Evolutionary conservation across 1,140 invertebrate genomes (phyloP), one percentile per base, ranked within the genome.

Genomic region (Lordiphosa stackelbergi): DNA sequence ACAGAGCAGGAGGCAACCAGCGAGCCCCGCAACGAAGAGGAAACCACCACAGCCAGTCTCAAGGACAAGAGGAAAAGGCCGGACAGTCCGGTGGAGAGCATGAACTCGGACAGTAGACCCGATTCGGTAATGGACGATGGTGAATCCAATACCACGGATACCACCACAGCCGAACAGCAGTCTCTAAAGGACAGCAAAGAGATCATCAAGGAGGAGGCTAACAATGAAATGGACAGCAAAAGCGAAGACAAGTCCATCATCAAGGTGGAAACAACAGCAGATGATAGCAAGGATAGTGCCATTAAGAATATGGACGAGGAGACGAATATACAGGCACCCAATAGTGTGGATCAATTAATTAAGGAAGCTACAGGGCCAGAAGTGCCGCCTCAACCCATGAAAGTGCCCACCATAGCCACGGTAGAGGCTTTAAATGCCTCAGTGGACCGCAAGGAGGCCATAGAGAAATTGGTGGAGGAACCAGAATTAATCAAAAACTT

Each of bases 121-220:
- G 94, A 93, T 66, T 92, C 93, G 13, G 91, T 93, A 22, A 92
- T 94, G 87, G 94, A 95, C 85, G 94, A 95, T 72, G 91, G 90
- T 6, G 93, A 94, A 73, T 86, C 85, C 5, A 90, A 88, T 85
- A 88, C 85, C 5, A 88, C 73, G 6, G 87, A 88, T 42, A 79
- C 55, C n/a, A 66, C 66, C 37, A 74, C 79, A 11, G 63, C 56
- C 22, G 74, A 79, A 38, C 79, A 84, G 52, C 79, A 92, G 58
- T 88, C 91, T 81, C 63, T 38, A 12, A 90, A 93, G 87, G 86
- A 90, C 75, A 90, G 91, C 88, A 77, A 89, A 64, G 86, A 90
- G 86, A 88, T 52, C 42, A 70, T 77, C 77, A 81, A 86, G 52
- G 85, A 86, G 42, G 84, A 86, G 66, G 66, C 52, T 22, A 12